These are phyloP conservation scores for Triplophysa tibetana DNA, from an alignment of 2,113 vertebrate species.

Conservation along the genomic window DNA sequence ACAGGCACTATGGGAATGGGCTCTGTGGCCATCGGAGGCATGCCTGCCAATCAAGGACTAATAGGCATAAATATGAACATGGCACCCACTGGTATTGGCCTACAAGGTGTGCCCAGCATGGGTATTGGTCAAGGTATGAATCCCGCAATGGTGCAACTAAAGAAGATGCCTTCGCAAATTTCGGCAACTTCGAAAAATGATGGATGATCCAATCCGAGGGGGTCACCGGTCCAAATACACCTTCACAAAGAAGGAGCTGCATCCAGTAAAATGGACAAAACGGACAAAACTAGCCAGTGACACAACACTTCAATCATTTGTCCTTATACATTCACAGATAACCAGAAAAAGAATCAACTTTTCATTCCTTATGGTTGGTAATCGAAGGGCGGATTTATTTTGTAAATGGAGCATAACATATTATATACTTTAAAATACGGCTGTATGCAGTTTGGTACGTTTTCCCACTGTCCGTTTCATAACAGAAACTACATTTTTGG, in stretches of 20 bases:
- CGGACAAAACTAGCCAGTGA: conserved; percentile 54
- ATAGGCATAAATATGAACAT: conserved; percentile 77
- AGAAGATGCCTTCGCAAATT: conserved; percentile 98
- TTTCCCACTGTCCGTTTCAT: conserved; percentile 32
- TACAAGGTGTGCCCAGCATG: conserved; percentile 74
- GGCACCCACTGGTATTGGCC: conserved; percentile 75
- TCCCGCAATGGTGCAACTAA: conserved; percentile 84
- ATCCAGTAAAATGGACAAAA: conserved; percentile 61
- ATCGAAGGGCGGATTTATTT: conserved; percentile 11
- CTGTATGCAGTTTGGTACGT: conserved; percentile 36
- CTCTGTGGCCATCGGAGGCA: conserved; percentile 79
- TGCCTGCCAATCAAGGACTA: conserved; percentile 64
- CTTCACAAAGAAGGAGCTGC: conserved; percentile 75
- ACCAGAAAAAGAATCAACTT: conserved; percentile 31
- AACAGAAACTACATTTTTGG: conserved; percentile 29
- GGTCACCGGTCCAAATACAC: conserved; percentile 43
- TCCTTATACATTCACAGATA: conserved; percentile 18
- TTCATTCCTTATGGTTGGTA: conserved; percentile 22
- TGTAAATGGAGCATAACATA: conserved; percentile 28
- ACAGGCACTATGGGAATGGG: conserved; percentile 82
- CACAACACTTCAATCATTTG: conserved; percentile 41
- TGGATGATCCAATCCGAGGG: conserved; percentile 36
- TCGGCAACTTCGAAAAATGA: conserved; percentile 97
- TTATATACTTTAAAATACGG: conserved; percentile 32
- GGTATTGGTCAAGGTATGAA: conserved; percentile 74